Evolutionary conservation across 2,113 vertebrate genomes (phyloP).

Genomic region (Ancistrus triradiatus): DNA sequence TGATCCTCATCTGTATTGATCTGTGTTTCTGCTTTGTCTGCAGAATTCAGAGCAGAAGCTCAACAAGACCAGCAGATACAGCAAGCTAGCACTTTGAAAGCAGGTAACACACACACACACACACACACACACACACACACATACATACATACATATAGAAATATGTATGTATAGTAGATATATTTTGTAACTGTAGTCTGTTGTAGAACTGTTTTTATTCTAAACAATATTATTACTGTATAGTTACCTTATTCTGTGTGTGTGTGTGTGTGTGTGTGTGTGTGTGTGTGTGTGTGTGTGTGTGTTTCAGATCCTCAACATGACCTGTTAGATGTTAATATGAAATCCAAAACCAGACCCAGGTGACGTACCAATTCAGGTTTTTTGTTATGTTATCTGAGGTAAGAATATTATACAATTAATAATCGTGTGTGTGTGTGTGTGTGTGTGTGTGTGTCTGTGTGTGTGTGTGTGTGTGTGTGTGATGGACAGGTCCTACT

Average conservation of each 20-base stretch:
- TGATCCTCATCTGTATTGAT: background rate
- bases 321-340: slow-evolving; percentile 57
- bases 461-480: background rate
- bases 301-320: slow-evolving; percentile 55
- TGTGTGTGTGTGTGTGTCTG: background rate
- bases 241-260: background rate
- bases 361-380: slow-evolving; percentile 51
- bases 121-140: slow-evolving; percentile 10
- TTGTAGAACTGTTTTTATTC: no score
- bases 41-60: slow-evolving; percentile 46
- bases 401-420: no score
- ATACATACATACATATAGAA: background rate
- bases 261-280: slow-evolving; percentile 9
- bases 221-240: no score
- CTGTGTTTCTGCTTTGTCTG: slow-evolving; percentile 21
- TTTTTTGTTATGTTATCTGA: no score
- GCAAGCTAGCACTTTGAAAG: slow-evolving; percentile 45
- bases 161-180: no score
- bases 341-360: slow-evolving; percentile 61
- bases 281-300: background rate
- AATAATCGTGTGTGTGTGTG: background rate
- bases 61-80: slow-evolving; percentile 36
- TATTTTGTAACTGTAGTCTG: no score
- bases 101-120: slow-evolving; percentile 48
- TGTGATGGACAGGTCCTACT: slow-evolving; percentile 78